Evolutionary conservation across 2,888 invertebrate genomes (phyloP).

Genomic region (Homarus gammarus): DNA sequence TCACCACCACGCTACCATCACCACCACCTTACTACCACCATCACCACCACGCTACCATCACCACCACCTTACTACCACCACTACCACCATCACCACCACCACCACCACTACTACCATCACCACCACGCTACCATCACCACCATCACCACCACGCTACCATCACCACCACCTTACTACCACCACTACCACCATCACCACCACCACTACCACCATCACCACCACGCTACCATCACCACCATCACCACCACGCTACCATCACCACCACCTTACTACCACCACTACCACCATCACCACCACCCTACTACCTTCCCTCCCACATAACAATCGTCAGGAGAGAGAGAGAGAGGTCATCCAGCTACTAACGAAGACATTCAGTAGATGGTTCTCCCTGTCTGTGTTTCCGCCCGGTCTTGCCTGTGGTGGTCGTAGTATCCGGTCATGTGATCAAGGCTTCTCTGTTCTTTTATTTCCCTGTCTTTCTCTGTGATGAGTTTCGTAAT

Average conservation of each 20-base stretch:
- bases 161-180: background rate
- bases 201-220: background rate
- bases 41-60: background rate
- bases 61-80: too few species aligned
- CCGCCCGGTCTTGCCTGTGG: too few species aligned
- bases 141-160: background rate
- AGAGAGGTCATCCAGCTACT: too few species aligned
- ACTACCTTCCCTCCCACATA: too few species aligned
- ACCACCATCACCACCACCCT: background rate
- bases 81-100: background rate
- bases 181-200: background rate
- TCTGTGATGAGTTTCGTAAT: too few species aligned
- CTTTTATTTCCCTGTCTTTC: too few species aligned
- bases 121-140: too few species aligned
- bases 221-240: background rate
- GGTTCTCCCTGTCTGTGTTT: too few species aligned
- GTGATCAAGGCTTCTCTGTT: too few species aligned
- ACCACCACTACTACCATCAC: background rate
- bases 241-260: background rate
- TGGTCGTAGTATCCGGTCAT: too few species aligned
- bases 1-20: background rate
- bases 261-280: background rate
- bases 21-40: background rate
- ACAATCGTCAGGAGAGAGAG: too few species aligned
- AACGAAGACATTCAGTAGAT: too few species aligned